phyloP scores from a whole-genome alignment of 2,113 vertebrate species.

The Marmota monax region DNA sequence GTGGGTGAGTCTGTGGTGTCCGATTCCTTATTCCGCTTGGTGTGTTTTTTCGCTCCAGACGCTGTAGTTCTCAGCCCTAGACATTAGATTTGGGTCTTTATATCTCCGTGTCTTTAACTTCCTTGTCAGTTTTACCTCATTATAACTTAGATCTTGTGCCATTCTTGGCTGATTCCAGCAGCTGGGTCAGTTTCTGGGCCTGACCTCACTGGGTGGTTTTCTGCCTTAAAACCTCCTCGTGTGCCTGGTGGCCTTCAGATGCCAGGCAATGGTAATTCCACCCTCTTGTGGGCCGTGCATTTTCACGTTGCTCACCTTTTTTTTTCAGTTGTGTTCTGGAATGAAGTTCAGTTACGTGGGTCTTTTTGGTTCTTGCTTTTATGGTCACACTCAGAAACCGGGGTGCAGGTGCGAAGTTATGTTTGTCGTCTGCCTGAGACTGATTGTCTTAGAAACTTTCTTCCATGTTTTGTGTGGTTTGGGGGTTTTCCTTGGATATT shows the following conservation, averaged over 20 bases:
- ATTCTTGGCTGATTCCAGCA: not conserved
- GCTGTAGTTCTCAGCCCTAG: not conserved
- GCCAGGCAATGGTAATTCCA: not conserved
- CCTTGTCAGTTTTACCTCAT: not conserved
- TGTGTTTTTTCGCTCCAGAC: too few relatives aligned
- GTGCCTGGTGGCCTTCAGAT: not conserved
- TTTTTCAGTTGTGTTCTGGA: not conserved
- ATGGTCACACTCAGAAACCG: not conserved
- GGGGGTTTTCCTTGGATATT: not conserved
- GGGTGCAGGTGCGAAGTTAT: too few relatives aligned
- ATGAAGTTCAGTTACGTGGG: not conserved
- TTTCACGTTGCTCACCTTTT: too few relatives aligned
- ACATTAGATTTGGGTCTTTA: not conserved
- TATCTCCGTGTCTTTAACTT: not conserved
- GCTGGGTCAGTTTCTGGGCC: not conserved
- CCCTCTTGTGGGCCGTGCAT: rapidly evolving
- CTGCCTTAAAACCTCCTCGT: not conserved
- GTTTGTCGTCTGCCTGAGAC: not conserved
- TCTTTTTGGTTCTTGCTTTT: not conserved
- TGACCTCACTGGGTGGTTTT: not conserved
- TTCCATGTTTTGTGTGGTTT: not conserved
- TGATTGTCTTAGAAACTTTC: not conserved
- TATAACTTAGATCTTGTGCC: not conserved
- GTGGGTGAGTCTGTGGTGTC: not conserved
- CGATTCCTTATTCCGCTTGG: not conserved